phyloP scores from a whole-genome alignment of 2,113 vertebrate genomes.

The Rhinichthys klamathensis region DNA sequence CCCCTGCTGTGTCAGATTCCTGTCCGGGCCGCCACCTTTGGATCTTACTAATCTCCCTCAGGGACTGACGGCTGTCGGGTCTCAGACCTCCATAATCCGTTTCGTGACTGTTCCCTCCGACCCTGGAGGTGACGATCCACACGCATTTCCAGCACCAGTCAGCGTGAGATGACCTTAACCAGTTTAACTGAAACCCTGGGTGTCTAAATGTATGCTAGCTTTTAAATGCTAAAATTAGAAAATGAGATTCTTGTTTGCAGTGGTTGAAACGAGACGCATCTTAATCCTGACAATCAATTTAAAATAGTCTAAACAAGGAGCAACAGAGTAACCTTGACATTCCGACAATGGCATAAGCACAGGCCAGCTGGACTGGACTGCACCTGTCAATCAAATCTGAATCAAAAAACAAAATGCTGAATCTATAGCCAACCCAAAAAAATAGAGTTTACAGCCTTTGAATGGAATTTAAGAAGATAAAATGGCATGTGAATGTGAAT shows the following conservation, averaged over 20 bases:
- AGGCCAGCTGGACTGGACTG: not conserved
- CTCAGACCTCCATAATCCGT: slow-evolving; percentile 43
- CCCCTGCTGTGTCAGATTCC: slow-evolving; percentile 42
- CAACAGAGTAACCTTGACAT: slow-evolving; percentile 28
- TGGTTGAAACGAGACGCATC: slow-evolving; percentile 11
- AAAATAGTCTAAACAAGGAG: slow-evolving; percentile 10
- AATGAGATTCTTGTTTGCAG: slow-evolving; percentile 16
- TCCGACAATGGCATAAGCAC: not conserved
- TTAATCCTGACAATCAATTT: slow-evolving; percentile 44
- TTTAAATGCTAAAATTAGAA: slow-evolving; percentile 41
- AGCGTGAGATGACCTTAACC: slow-evolving; percentile 8
- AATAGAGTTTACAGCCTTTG: not conserved
- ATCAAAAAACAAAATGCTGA: not conserved
- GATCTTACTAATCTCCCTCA: slow-evolving; percentile 35
- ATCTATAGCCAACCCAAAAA: not conserved
- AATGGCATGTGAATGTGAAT: too few species aligned
- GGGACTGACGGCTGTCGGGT: slow-evolving; percentile 21
- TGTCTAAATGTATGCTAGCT: not conserved
- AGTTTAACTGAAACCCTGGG: not conserved
- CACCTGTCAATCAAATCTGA: slow-evolving; percentile 19
- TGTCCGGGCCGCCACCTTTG: slow-evolving; percentile 37
- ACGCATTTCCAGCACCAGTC: not conserved
- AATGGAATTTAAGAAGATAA: not conserved
- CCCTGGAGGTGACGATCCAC: slow-evolving; percentile 46
- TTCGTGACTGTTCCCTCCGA: slow-evolving; percentile 20